Conservation (phyloP, 2,797 vertebrate genomes). For the Tamandua tetradactyla region DNA sequence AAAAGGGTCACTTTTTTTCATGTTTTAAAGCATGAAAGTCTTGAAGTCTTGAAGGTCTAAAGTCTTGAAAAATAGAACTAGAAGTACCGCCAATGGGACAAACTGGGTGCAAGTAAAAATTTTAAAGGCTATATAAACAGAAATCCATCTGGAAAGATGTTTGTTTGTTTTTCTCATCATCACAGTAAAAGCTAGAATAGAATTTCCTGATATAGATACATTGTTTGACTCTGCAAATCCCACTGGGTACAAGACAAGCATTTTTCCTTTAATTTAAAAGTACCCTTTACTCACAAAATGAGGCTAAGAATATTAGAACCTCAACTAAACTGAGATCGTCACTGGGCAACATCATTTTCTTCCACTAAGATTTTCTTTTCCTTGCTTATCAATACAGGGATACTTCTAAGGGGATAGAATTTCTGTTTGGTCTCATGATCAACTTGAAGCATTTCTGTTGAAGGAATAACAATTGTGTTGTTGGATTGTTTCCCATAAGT, state of each 20-base stretch:
- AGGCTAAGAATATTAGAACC: constrained; percentile 10
- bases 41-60: constrained; percentile 40
- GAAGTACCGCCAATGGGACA: constrained; percentile 75
- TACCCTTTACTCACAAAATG: constrained; percentile 45
- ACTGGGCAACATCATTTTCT: background rate
- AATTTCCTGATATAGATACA: constrained; percentile 76
- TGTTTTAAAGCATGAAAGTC: constrained; percentile 68
- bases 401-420: background rate
- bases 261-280: constrained; percentile 57
- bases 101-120: constrained; percentile 69
- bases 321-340: constrained; percentile 37
- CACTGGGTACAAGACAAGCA: constrained; percentile 32
- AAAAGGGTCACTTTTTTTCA: constrained; percentile 64
- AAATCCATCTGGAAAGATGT: constrained; percentile 77
- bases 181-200: constrained; percentile 70
- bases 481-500: constrained; percentile 26
- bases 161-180: constrained; percentile 68
- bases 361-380: background rate
- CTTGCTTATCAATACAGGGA: background rate
- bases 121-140: constrained; percentile 78
- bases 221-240: constrained; percentile 65
- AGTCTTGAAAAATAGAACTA: constrained; percentile 72
- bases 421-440: constrained; percentile 14
- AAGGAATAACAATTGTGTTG: constrained; percentile 4
- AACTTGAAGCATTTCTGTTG: background rate